These are phyloP conservation scores for Pyxicephalus adspersus DNA, from an alignment of 2,113 vertebrate species.

Conservation along the genomic window DNA sequence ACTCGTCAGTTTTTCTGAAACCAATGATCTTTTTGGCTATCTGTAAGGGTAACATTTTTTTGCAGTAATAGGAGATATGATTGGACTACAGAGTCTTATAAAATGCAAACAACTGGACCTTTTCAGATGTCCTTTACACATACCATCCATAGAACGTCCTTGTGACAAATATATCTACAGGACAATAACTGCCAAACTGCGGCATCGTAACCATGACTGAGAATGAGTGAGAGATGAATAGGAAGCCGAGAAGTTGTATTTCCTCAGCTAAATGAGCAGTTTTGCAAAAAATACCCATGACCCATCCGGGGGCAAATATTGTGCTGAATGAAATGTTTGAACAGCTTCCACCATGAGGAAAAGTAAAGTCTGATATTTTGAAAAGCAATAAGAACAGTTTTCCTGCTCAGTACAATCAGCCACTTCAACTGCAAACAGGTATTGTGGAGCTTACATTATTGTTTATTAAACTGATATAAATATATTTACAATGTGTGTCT, in stretches of 20 bases:
- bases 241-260: neutral
- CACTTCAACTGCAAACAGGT: no score
- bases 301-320: neutral
- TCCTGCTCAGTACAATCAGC: neutral
- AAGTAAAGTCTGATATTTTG: neutral
- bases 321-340: neutral
- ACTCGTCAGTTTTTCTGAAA: no score
- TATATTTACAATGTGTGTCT: no score
- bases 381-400: neutral
- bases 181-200: slow-evolving; percentile 1
- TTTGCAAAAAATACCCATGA: slow-evolving; percentile 2
- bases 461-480: no score
- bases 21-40: no score
- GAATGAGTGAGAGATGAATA: neutral
- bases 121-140: neutral
- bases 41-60: no score
- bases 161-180: slow-evolving; percentile 4
- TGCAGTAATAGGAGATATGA: neutral
- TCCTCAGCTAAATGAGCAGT: slow-evolving; percentile 1
- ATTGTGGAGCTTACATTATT: no score
- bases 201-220: neutral
- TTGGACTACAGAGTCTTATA: neutral
- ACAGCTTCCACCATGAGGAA: neutral
- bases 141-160: neutral
- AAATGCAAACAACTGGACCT: neutral